A percentile compares a stretch with the other conserved stretches of the same genome.
phyloP scores from a whole-genome alignment of 2,797 vertebrate species.

The Chaunax sp. region DNA sequence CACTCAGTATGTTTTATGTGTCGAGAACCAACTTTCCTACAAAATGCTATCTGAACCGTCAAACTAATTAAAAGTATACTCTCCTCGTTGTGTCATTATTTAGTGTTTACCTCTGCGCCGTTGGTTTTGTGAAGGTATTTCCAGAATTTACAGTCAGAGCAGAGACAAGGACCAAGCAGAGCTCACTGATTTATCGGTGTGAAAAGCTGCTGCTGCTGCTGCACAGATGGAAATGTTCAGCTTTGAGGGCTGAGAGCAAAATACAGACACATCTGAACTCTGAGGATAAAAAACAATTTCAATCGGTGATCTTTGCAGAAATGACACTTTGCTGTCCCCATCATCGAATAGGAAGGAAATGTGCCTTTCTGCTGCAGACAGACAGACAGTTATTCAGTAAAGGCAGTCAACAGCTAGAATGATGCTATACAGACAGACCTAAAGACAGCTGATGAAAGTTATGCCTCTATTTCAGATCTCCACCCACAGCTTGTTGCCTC shows the following conservation, averaged over 20 bases:
- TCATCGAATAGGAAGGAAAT: constrained; percentile 1
- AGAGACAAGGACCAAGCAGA: neutral
- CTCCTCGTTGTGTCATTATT: neutral
- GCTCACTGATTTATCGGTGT: constrained; percentile 25
- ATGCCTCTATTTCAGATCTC: constrained; percentile 21
- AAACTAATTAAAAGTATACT: too few species aligned
- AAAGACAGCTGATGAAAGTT: constrained; percentile 36
- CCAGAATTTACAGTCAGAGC: neutral
- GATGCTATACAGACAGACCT: constrained; percentile 15
- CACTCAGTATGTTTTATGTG: too few species aligned
- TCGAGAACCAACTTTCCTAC: too few species aligned
- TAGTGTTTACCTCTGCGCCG: neutral
- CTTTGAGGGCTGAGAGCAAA: constrained; percentile 21
- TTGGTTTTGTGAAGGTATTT: too few species aligned
- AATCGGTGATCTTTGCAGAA: constrained; percentile 15
- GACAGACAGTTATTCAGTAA: constrained; percentile 4
- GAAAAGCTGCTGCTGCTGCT: constrained; percentile 26
- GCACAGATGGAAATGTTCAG: constrained; percentile 27
- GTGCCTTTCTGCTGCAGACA: neutral
- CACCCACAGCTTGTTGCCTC: constrained; percentile 51
- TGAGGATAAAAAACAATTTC: constrained; percentile 8
- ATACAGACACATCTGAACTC: constrained; percentile 13
- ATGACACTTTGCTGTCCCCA: neutral
- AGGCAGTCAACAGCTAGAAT: neutral
- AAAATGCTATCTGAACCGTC: too few species aligned